Evolutionary conservation across 2,888 invertebrate species (phyloP).

Genomic region (Yponomeuta cagnagella): DNA sequence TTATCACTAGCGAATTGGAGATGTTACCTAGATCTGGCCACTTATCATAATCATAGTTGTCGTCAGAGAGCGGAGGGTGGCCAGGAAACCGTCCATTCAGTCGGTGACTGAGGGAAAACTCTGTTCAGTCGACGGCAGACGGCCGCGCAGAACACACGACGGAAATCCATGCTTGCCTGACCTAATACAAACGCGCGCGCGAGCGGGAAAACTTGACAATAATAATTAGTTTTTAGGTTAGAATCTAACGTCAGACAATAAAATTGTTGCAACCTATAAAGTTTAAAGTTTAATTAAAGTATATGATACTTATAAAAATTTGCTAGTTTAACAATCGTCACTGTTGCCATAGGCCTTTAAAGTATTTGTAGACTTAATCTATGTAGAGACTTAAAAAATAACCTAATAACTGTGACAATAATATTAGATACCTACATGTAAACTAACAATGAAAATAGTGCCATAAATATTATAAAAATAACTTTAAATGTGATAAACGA

Average conservation of each 20-base stretch:
- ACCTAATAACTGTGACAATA: not conserved
- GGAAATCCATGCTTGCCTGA: conserved; percentile 21
- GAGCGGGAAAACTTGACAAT: conserved; percentile 41
- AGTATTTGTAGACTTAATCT: not conserved
- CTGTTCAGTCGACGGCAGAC: conserved; percentile 53
- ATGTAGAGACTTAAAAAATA: conserved; percentile 1
- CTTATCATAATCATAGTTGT: conserved; percentile 30
- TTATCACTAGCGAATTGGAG: not conserved
- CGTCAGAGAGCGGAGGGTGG: conserved; percentile 27
- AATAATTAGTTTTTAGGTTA: conserved; percentile 33
- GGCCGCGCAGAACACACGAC: conserved; percentile 49
- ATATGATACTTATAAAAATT: conserved; percentile 14
- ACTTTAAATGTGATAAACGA: conserved; percentile 3
- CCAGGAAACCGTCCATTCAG: conserved; percentile 49
- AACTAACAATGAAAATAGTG: not conserved
- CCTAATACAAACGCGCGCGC: conserved; percentile 30
- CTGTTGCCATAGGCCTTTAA: conserved; percentile 6
- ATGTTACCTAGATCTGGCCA: conserved; percentile 23
- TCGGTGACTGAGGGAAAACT: conserved; percentile 44
- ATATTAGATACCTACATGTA: not conserved
- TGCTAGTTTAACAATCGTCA: not conserved
- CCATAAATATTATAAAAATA: conserved; percentile 29
- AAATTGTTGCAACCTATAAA: conserved; percentile 16
- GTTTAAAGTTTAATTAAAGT: not conserved
- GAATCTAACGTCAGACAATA: conserved; percentile 6